Evolutionary conservation across 1,140 invertebrate species (phyloP).

Genomic region (Cecropterus lyciades): DNA sequence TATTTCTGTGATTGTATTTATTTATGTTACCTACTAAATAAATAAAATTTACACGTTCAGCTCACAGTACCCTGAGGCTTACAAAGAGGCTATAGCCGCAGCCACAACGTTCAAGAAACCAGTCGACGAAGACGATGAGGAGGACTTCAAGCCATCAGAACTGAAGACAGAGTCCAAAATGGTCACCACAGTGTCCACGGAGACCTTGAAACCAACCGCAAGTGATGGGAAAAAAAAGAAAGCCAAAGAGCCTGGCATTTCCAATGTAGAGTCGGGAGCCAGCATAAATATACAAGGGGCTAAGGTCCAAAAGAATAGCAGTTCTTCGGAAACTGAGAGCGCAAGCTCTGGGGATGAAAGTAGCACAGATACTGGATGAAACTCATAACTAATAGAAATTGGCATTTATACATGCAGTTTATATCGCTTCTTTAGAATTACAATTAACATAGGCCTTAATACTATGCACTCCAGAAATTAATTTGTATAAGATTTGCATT

Average conservation of each 20-base stretch:
- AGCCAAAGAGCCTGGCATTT: conserved; percentile 41
- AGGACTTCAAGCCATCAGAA: conserved; percentile 55
- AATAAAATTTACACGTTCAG: conserved; percentile 47
- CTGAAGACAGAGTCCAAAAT: conserved; percentile 69
- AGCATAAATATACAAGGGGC: conserved; percentile 32
- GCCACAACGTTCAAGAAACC: conserved; percentile 85
- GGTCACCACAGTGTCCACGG: conserved; percentile 79
- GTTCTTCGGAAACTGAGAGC: conserved; percentile 75
- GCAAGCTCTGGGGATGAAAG: conserved; percentile 74
- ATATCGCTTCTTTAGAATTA: no score
- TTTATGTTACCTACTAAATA: no score
- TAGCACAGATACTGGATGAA: conserved; percentile 76
- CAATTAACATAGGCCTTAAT: no score
- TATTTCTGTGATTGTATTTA: no score
- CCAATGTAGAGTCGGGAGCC: conserved; percentile 43
- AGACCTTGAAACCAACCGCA: conserved; percentile 77
- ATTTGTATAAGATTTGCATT: no score
- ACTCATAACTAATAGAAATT: background rate
- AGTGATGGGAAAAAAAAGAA: conserved; percentile 64
- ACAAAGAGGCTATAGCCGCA: conserved; percentile 86
- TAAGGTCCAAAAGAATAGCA: conserved; percentile 63
- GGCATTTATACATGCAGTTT: no score
- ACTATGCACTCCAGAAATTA: no score
- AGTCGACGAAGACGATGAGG: conserved; percentile 83
- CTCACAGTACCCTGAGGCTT: conserved; percentile 94